These are phyloP conservation scores for Zaprionus ornatus DNA, from an alignment of 1,140 invertebrate species.

Conservation along the genomic window DNA sequence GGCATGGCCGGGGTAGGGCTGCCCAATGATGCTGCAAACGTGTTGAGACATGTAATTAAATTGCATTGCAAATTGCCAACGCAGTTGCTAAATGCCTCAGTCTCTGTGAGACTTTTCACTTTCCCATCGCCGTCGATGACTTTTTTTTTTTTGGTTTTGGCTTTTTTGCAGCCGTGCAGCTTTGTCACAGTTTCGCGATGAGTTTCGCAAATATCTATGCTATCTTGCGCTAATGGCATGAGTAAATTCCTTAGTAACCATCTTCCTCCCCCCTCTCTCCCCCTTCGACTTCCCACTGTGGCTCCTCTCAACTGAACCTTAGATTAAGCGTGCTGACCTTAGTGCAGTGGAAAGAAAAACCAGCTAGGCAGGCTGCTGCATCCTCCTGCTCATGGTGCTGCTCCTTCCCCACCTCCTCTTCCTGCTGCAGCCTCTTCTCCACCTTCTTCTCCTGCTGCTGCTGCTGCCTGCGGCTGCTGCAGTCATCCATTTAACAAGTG, in stretches of 20 bases:
- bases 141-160: constrained; percentile 9
- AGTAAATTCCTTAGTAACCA: constrained; percentile 10
- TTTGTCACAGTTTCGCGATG: constrained; percentile 18
- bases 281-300: neutral
- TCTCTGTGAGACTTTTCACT: constrained; percentile 45
- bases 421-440: neutral
- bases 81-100: constrained; percentile 17
- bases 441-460: neutral
- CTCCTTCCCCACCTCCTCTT: neutral
- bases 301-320: neutral
- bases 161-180: constrained; percentile 3
- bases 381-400: neutral
- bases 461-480: constrained; percentile 1
- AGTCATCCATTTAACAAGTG: constrained; percentile 5
- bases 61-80: constrained; percentile 28
- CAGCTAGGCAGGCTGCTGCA: neutral
- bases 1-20: neutral
- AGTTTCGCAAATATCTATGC: constrained; percentile 25
- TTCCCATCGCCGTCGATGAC: constrained; percentile 41
- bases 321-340: constrained; percentile 15
- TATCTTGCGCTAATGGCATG: constrained; percentile 30
- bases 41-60: constrained; percentile 23
- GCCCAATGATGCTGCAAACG: constrained; percentile 17
- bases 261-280: neutral
- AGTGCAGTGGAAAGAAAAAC: neutral